Evolutionary conservation across 2,888 invertebrate species (phyloP).

Genomic region (Chrysina gloriosa): DNA sequence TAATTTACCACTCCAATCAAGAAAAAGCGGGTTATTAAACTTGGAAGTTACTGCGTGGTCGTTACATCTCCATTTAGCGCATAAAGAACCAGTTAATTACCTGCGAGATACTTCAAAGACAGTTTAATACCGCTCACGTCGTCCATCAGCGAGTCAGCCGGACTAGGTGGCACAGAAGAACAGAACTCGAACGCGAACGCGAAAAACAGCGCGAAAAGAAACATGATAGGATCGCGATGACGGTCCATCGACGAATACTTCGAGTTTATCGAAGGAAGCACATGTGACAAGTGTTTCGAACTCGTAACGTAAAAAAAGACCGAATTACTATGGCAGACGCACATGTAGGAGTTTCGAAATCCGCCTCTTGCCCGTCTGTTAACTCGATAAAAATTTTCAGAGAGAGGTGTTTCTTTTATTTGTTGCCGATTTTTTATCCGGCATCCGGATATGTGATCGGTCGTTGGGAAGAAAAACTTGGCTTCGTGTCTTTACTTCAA

Average conservation of each 20-base stretch:
- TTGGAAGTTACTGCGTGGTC: too few relatives aligned
- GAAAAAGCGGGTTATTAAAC: background rate
- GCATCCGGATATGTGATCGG: background rate
- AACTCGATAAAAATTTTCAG: constrained; percentile 33
- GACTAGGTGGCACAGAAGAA: constrained; percentile 42
- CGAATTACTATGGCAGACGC: constrained; percentile 30
- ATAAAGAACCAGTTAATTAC: too few relatives aligned
- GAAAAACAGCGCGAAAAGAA: constrained; percentile 8
- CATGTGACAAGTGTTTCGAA: constrained; percentile 29
- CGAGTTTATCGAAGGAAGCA: constrained; percentile 27
- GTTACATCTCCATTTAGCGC: too few relatives aligned
- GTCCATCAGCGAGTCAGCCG: constrained; percentile 31
- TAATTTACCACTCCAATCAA: too few relatives aligned
- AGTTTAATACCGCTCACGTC: constrained; percentile 41
- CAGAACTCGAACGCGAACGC: constrained; percentile 11
- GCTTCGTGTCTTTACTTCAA: background rate
- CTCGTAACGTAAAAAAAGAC: constrained; percentile 20
- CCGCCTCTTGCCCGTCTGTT: constrained; percentile 16
- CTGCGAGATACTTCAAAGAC: constrained; percentile 36
- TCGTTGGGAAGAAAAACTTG: background rate
- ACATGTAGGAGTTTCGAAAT: constrained; percentile 18
- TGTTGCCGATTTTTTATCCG: constrained; percentile 28
- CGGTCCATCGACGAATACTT: constrained; percentile 12
- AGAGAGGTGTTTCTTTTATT: constrained; percentile 21
- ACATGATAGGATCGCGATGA: constrained; percentile 10